Evolutionary conservation across 2,888 invertebrate species (phyloP), one percentile per base, ranked within the genome.

Genomic region (Ypsolopha sequella): DNA sequence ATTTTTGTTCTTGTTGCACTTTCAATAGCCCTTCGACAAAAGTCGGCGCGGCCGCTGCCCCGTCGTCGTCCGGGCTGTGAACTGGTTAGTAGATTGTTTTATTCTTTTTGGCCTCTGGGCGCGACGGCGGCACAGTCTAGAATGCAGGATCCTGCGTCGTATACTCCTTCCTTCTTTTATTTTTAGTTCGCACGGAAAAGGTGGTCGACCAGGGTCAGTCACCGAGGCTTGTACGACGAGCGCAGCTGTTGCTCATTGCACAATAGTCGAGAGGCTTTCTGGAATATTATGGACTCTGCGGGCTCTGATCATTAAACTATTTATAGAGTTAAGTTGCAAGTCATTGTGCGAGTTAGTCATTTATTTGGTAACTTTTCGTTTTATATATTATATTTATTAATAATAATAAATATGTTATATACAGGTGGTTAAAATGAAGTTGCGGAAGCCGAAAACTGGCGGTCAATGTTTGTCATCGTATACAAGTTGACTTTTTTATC

Each of bases 161-260:
- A 70, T 69, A 68, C 66, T 64, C 72, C 70, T 74, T 75, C 68
- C 70, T 74, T 76, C 72, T 73, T 82, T 84, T 80, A 80, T 80
- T 84, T 84, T 81, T 80, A 75, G 70, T 78, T 70, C 63, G 66
- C 63, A 69, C 66, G 70, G 76, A 79, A 76, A 77, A 79, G 76
- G 76, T 76, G 72, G 73, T 76, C 76, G 76, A 70, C 74, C 73
- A 76, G 73, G 78, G 78, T 84, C 81, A 81, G 81, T 67, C 70
- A 77, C 67, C 71, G 58, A 79, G 82, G 78, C 71, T 76, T 75
- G 80, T 81, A 78, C 68, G 58, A 35, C 33, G 41, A 11, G 14
- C 61, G 80, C 81, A 80, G 79, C 73, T 81, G 82, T 24, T 49
- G 33, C 45, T 34, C 48, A 36, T 82, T 82, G 82, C 80, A 82